A percentile compares a stretch with the other conserved stretches of the same genome.
phyloP scores from a whole-genome alignment of 2,888 invertebrate species.

The Rambutsinella grinnellia region DNA sequence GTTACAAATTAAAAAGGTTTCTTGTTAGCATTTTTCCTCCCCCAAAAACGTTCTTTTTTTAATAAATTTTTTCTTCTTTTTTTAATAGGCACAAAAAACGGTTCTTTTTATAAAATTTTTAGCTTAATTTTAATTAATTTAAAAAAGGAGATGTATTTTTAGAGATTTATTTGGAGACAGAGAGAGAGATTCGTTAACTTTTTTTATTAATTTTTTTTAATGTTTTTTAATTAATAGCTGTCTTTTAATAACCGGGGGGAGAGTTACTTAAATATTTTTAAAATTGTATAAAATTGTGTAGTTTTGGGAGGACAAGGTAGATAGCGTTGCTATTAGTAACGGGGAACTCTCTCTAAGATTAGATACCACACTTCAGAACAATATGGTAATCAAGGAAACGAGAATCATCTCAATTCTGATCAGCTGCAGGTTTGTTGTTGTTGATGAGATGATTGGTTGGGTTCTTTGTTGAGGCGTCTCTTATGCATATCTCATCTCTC shows the following conservation, averaged over 20 bases:
- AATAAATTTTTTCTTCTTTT: neutral
- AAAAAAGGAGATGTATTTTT: too few species aligned
- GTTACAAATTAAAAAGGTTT: too few species aligned
- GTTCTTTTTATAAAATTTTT: slow-evolving; percentile 1
- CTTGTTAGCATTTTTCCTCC: neutral
- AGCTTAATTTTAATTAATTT: neutral
- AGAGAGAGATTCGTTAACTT: too few species aligned
- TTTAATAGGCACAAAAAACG: slow-evolving; percentile 13
- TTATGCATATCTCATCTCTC: neutral
- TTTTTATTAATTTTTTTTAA: neutral
- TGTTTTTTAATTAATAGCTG: neutral
- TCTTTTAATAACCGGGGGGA: neutral
- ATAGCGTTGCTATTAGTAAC: too few species aligned
- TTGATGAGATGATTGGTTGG: too few species aligned
- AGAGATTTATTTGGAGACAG: too few species aligned
- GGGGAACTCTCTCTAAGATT: too few species aligned
- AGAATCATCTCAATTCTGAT: too few species aligned
- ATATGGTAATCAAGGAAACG: too few species aligned
- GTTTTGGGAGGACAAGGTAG: too few species aligned
- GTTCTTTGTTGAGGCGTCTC: neutral
- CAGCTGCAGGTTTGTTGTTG: too few species aligned
- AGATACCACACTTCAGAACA: too few species aligned
- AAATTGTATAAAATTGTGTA: neutral
- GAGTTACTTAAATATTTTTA: neutral
- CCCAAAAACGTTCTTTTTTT: neutral